Percentiles rank a stretch among this genome's conserved stretches.
Evolutionary conservation across 2,113 vertebrate genomes (phyloP).

Genomic region (Oncorhynchus keta): DNA sequence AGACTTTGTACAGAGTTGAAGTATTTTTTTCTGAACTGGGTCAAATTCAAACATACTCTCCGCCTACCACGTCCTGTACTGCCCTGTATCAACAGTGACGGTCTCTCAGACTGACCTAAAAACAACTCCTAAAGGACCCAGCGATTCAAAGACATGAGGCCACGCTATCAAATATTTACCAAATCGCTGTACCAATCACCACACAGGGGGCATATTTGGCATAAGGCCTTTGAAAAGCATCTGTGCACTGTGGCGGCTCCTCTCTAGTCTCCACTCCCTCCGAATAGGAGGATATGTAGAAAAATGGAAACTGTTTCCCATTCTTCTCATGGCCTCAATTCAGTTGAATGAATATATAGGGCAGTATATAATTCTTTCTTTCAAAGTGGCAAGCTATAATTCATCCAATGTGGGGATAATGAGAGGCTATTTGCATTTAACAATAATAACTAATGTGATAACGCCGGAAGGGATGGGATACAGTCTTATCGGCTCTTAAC

Average conservation of each 20-base stretch:
- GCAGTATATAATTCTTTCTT: slow-evolving; percentile 43
- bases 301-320: slow-evolving; percentile 48
- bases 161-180: slow-evolving; percentile 68
- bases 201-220: slow-evolving; percentile 23
- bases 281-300: slow-evolving; percentile 27
- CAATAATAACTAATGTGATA: slow-evolving; percentile 57
- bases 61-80: slow-evolving; percentile 51
- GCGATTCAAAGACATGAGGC: slow-evolving; percentile 43
- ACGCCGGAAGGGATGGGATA: no score
- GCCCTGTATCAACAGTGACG: slow-evolving; percentile 15
- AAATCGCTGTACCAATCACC: slow-evolving; percentile 51
- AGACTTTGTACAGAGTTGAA: slow-evolving; percentile 36
- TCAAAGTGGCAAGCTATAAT: slow-evolving; percentile 23
- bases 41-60: slow-evolving; percentile 62
- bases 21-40: slow-evolving; percentile 54
- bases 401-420: slow-evolving; percentile 54
- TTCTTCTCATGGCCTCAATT: slow-evolving; percentile 62
- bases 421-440: slow-evolving; percentile 61
- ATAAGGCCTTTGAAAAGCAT: slow-evolving; percentile 61
- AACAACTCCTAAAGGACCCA: slow-evolving; percentile 53
- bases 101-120: slow-evolving; percentile 66
- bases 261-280: slow-evolving; percentile 16
- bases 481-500: no score
- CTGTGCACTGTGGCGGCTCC: slow-evolving; percentile 34
- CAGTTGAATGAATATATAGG: slow-evolving; percentile 65